Conservation (phyloP, 2,113 vertebrate genomes). For the Tylochromis polylepis region DNA sequence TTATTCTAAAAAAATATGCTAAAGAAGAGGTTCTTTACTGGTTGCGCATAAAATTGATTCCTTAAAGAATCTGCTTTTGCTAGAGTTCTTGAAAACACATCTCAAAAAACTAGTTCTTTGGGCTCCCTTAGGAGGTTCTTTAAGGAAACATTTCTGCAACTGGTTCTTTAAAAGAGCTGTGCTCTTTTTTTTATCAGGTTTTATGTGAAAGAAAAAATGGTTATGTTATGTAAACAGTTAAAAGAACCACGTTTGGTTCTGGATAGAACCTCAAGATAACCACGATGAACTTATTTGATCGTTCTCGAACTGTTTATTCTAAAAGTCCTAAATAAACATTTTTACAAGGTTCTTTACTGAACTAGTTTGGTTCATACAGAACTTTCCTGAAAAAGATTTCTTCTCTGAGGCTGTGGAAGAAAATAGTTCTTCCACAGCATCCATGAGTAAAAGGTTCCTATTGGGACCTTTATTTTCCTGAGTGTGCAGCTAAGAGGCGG, state of each 20-base stretch:
- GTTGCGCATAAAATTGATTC: too few relatives aligned
- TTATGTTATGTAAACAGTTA: background rate
- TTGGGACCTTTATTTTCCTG: background rate
- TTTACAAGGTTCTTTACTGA: background rate
- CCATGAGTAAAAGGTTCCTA: background rate
- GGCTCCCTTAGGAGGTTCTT: background rate
- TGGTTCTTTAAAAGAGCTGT: background rate
- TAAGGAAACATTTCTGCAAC: background rate
- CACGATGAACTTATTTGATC: fast-evolving
- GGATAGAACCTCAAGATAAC: background rate
- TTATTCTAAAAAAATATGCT: background rate
- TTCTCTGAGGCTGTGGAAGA: background rate
- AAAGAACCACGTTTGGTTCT: background rate
- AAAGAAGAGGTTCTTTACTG: too few relatives aligned
- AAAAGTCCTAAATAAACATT: background rate
- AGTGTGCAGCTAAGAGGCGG: background rate
- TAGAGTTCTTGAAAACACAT: too few relatives aligned
- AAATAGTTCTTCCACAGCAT: background rate
- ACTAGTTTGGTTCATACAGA: background rate
- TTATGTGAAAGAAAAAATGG: background rate
- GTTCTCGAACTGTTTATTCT: background rate
- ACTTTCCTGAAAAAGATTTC: background rate
- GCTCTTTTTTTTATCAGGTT: too few relatives aligned
- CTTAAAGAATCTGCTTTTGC: too few relatives aligned
- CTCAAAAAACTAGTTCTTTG: background rate